Evolutionary conservation across 1,140 invertebrate genomes (phyloP).

Genomic region (Meloidogyne chitwoodi): DNA sequence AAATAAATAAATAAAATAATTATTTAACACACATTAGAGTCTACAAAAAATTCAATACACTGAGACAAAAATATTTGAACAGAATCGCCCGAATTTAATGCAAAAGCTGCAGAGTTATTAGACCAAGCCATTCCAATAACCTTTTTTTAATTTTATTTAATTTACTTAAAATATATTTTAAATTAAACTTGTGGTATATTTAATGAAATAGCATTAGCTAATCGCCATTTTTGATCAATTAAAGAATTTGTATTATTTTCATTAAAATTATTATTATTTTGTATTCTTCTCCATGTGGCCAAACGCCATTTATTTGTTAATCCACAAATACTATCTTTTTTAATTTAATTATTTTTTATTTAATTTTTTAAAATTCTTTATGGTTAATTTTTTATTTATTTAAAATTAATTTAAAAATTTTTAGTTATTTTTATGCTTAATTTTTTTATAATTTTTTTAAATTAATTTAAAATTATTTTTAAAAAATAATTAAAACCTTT

Average conservation of each 20-base stretch:
- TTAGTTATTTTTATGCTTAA: no score
- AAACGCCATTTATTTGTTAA: constrained; percentile 85
- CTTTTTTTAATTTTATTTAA: constrained; percentile 9
- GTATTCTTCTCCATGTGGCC: constrained; percentile 76
- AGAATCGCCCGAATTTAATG: constrained; percentile 39
- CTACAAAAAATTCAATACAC: constrained; percentile 32
- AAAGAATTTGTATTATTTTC: constrained; percentile 25
- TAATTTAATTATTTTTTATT: not conserved
- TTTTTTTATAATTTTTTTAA: no score
- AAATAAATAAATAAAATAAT: not conserved
- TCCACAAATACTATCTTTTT: constrained; percentile 72
- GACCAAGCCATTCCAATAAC: constrained; percentile 40
- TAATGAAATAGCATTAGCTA: constrained; percentile 63
- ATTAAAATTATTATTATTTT: constrained; percentile 52
- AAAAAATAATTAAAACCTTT: constrained; percentile 59
- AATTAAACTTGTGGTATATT: constrained; percentile 46
- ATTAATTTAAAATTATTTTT: no score
- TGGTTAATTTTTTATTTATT: no score
- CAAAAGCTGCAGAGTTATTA: constrained; percentile 37
- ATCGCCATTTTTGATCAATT: constrained; percentile 62
- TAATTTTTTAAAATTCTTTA: no score
- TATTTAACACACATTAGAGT: constrained; percentile 17
- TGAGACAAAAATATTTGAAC: constrained; percentile 51
- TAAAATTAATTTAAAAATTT: no score
- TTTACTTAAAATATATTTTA: not conserved